These are phyloP conservation scores for Leucoraja erinaceus DNA, from an alignment of 2,113 vertebrate species.

Conservation along the genomic window DNA sequence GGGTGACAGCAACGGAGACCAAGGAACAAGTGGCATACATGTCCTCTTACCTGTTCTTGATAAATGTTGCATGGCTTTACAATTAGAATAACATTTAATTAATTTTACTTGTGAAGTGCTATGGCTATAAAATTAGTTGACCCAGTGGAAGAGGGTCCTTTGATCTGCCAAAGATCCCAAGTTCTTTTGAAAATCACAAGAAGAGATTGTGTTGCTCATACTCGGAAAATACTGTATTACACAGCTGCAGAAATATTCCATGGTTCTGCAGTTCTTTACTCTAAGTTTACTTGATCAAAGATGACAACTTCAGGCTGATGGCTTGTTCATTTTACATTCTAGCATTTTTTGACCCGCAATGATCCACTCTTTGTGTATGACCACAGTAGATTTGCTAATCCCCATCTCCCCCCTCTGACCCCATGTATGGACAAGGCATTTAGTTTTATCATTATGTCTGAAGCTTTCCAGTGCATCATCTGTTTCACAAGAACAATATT, in stretches of 20 bases:
- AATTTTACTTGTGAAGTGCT: background rate
- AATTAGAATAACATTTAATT: background rate
- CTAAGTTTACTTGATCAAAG: background rate
- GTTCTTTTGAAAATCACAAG: background rate
- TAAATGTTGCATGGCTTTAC: too few relatives aligned
- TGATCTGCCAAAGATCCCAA: background rate
- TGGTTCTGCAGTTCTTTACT: background rate
- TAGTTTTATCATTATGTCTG: background rate
- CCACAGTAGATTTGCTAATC: background rate
- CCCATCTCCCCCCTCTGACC: background rate
- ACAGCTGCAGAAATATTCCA: background rate
- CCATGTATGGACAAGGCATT: background rate
- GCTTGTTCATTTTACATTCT: background rate
- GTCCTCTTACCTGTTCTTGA: background rate
- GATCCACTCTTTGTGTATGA: background rate
- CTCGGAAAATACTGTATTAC: background rate
- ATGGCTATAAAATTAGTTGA: background rate
- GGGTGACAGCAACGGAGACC: background rate
- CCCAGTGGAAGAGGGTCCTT: background rate
- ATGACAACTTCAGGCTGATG: background rate
- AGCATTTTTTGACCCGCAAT: background rate
- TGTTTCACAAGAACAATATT: background rate
- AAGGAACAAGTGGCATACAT: background rate
- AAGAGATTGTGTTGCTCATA: background rate
- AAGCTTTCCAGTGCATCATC: background rate